Evolutionary conservation across 1,140 invertebrate genomes (phyloP), one percentile per base, ranked within the genome.

Genomic region (Delia radicum): DNA sequence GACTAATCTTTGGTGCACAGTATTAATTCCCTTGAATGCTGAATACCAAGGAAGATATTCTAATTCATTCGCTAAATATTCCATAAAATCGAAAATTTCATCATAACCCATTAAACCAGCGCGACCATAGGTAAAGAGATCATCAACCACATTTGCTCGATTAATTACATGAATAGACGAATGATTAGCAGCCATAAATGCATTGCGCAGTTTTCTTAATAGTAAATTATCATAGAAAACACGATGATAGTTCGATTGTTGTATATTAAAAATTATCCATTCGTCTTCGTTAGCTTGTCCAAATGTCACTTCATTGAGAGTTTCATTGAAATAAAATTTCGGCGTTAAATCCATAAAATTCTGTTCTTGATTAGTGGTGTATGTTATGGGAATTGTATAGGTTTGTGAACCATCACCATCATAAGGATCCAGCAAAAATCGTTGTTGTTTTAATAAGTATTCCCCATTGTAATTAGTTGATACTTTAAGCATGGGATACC

Each of bases 401-500:
- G 79, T 81, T 0, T 78, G 15, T 3, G 83, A 76, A 0, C 72
- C 77, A 1, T 82, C 73, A 26, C 79, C 79, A 21, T 85, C 79
- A 0, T 76, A 48, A 8, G 86, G 87, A 65, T 85, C 80, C 0
- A 90, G 37, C 15, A 90, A 80, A 76, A 90, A 92, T 13, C 89
- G 87, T 78, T 86, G 65, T 81, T 91, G 87, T 15, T 29, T 62
- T n/a, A 74, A 27, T 2, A n/a, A 2, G 6, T 87, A 63, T 0
- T n/a, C 15, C 6, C 75, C 55, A 24, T 76, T 62, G 12, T 4
- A 5, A 8, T 26, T 37, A 5, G 24, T 10, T 3, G 26, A 31
- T 1, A 94, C 91, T 1, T 87, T 90, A 0, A 98, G 82, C 0
- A 96, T 87, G 0, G 96, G 96, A 82, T 92, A 97, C 1, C 96